Conservation (phyloP, 2,797 vertebrate genomes). For the Alcedo quadribrachys region DNA sequence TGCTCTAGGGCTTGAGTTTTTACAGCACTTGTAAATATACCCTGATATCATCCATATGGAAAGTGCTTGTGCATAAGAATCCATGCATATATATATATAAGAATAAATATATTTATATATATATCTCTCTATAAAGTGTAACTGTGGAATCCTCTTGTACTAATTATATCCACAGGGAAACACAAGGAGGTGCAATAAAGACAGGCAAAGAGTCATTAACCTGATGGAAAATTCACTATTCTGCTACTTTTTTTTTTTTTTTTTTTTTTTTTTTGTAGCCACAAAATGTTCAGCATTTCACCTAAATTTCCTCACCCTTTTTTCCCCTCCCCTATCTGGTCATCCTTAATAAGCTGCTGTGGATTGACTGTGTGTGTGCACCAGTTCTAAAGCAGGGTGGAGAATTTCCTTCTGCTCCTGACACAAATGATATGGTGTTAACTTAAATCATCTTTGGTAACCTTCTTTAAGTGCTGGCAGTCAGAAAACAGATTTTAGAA, state of each 20-base stretch:
- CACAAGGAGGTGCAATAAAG: not conserved
- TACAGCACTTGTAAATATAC: not conserved
- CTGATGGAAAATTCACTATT: not conserved
- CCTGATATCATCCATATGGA: not conserved
- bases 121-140: not conserved
- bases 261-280: not conserved
- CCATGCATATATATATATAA: not conserved
- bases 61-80: not conserved
- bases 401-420: not conserved
- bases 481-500: slow-evolving; percentile 58
- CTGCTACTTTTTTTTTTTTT: too few relatives aligned
- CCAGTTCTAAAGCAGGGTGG: not conserved
- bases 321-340: not conserved
- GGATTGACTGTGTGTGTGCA: not conserved
- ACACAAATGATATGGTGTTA: not conserved
- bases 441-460: slow-evolving; percentile 3
- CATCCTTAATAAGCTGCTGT: not conserved
- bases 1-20: not conserved
- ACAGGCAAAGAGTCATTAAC: not conserved
- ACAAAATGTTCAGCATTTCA: not conserved
- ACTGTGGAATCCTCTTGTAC: not conserved
- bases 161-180: slow-evolving; percentile 27
- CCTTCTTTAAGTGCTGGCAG: slow-evolving; percentile 38
- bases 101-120: too few relatives aligned
- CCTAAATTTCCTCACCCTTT: not conserved